Evolutionary conservation across 2,797 vertebrate species (phyloP).

Genomic region (Alectoris magna): DNA sequence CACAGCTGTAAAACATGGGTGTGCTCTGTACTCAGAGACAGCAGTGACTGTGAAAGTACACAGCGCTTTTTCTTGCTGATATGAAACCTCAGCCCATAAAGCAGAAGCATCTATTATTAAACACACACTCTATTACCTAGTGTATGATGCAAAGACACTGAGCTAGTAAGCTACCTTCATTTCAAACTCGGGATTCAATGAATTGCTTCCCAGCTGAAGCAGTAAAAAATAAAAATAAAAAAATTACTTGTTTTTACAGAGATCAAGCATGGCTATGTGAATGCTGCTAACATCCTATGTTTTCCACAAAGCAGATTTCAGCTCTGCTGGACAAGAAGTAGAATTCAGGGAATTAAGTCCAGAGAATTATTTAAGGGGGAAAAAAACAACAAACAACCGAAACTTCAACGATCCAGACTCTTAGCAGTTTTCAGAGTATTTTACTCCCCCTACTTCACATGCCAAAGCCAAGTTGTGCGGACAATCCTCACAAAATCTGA

Average conservation of each 20-base stretch:
- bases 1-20: neutral
- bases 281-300: neutral
- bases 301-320: neutral
- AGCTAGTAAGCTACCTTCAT: neutral
- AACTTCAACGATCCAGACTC: neutral
- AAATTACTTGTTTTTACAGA: neutral
- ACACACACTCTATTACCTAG: neutral
- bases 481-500: neutral
- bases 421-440: neutral
- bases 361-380: neutral
- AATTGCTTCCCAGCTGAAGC: neutral
- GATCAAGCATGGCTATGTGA: neutral
- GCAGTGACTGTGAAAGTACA: rapidly evolving
- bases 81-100: neutral
- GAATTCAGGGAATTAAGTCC: neutral
- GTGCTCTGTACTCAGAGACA: neutral
- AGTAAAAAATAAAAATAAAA: neutral
- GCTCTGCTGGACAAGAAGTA: neutral
- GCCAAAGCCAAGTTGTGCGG: neutral
- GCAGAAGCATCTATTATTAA: neutral
- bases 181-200: neutral
- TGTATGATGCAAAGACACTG: neutral
- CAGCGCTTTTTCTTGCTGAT: neutral
- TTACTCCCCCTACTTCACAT: neutral
- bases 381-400: neutral